phyloP scores from a whole-genome alignment of 2,888 invertebrate genomes.

The Drosophila paucipuncta region DNA sequence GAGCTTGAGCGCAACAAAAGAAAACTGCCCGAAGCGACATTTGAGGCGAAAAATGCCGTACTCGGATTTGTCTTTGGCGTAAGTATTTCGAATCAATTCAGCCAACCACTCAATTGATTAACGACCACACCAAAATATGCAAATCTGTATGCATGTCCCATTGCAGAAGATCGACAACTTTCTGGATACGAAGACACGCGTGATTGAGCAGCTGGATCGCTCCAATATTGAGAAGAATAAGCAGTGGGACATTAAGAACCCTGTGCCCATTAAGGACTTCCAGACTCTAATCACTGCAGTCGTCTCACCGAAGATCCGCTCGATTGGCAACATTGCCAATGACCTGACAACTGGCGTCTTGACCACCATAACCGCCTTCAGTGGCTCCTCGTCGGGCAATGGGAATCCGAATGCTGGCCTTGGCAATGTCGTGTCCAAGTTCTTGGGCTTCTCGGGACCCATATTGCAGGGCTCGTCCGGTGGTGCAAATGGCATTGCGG shows the following conservation, averaged over 20 bases:
- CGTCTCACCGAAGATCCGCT: constrained; percentile 89
- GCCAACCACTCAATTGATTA: constrained; percentile 1
- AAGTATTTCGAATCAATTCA: constrained; percentile 85
- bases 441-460: constrained; percentile 84
- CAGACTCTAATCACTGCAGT: constrained; percentile 89
- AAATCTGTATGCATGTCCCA: neutral
- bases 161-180: constrained; percentile 92
- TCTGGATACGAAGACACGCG: constrained; percentile 92
- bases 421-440: constrained; percentile 84
- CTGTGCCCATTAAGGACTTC: constrained; percentile 88
- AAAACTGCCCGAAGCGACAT: constrained; percentile 89
- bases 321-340: constrained; percentile 89
- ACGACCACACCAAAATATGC: constrained; percentile 6
- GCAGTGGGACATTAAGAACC: constrained; percentile 90
- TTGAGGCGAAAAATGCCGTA: constrained; percentile 92
- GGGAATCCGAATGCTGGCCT: constrained; percentile 84
- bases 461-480: constrained; percentile 85
- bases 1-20: constrained; percentile 89
- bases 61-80: constrained; percentile 94
- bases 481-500: constrained; percentile 69
- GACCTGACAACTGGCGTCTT: constrained; percentile 87
- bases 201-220: constrained; percentile 89
- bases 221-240: constrained; percentile 91
- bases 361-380: constrained; percentile 86
- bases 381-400: constrained; percentile 85